phyloP scores from a whole-genome alignment of 2,888 invertebrate species.

The Rapana venosa region DNA sequence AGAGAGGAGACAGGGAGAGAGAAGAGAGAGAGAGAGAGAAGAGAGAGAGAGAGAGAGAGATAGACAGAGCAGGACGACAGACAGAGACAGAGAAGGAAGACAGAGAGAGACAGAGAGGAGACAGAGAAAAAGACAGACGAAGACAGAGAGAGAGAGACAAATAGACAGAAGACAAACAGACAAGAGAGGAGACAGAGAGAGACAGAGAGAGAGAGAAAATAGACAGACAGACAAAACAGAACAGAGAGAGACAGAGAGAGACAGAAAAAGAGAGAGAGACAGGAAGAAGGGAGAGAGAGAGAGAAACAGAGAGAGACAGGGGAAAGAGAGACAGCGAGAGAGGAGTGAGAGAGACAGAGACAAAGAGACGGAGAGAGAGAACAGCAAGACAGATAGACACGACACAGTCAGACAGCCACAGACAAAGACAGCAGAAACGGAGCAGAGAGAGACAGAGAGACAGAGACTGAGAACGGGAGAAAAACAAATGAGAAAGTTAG shows the following conservation, averaged over 20 bases:
- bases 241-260: conserved; percentile 5
- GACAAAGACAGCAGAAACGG: too few species aligned
- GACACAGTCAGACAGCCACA: too few species aligned
- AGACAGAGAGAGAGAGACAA: neutral
- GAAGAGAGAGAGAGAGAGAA: too few species aligned
- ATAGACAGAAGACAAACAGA: too few species aligned
- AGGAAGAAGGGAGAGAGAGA: neutral
- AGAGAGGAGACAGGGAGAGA: neutral
- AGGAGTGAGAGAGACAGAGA: neutral
- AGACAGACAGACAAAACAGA: neutral
- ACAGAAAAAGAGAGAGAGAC: neutral
- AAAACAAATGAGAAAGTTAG: too few species aligned
- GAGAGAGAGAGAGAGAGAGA: neutral
- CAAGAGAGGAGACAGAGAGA: neutral
- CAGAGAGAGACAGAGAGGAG: neutral
- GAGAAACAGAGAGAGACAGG: neutral
- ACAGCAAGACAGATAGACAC: neutral
- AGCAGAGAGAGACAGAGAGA: neutral
- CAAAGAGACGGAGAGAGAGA: neutral
- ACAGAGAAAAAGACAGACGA: neutral
- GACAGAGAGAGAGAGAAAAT: neutral
- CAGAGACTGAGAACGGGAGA: too few species aligned
- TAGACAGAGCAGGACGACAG: neutral
- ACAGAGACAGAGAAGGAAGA: neutral
- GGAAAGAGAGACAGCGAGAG: neutral